Conservation (phyloP, 2,888 invertebrate genomes). For the Pelosia muscerda region DNA sequence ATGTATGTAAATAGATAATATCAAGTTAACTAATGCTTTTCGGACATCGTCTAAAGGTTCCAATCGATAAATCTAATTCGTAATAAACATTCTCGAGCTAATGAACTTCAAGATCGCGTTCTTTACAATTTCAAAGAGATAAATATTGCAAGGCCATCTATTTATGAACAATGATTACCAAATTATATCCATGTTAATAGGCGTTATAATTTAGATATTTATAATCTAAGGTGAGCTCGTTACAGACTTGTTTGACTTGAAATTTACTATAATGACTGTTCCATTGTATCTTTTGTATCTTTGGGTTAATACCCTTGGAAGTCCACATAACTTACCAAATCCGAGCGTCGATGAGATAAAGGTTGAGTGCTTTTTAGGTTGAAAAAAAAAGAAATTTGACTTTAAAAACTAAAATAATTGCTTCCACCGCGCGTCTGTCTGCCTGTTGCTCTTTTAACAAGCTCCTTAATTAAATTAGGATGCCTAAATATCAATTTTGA, state of each 20-base stretch:
- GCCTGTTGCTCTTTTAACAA: too few species aligned
- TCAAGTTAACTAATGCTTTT: neutral
- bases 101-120: neutral
- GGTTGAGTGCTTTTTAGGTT: too few species aligned
- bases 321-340: neutral
- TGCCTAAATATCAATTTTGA: too few species aligned
- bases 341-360: neutral
- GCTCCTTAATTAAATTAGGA: too few species aligned
- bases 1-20: too few species aligned
- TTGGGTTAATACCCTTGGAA: neutral
- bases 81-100: neutral
- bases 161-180: neutral
- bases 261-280: neutral
- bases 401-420: too few species aligned
- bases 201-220: conserved; percentile 2
- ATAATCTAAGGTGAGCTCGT: neutral
- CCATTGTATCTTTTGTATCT: conserved; percentile 2
- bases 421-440: too few species aligned
- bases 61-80: neutral
- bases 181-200: neutral
- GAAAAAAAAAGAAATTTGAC: too few species aligned
- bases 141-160: neutral
- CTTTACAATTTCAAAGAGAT: neutral
- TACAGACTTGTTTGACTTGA: neutral
- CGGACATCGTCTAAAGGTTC: neutral